Base-by-base conservation (phyloP, 2,113 vertebrate species). In the Prionailurus bengalensis region DNA sequence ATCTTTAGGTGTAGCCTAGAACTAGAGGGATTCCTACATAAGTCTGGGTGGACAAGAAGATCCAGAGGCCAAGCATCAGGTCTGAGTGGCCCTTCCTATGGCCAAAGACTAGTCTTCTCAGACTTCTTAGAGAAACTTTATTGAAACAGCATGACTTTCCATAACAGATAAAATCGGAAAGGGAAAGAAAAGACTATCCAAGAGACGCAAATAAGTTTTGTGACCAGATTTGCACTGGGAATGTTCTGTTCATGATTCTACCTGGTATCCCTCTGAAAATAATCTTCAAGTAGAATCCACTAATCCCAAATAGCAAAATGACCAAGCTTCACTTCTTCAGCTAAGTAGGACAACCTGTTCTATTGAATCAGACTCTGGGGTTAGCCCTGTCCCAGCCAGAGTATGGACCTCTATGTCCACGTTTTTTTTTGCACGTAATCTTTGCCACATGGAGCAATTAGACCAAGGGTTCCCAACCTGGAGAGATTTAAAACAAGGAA, bases 241-340 rank as follows among this genome's bases (percentile, higher is more conserved):
- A 89, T 78, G 45, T 74, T 97, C 63, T 93, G 74, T 63, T 94
- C 78, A 66, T 80, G 74, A 90, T 14, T 48, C 86, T 95, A 68
- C 48, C 33, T 87, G 27, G 15, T 58, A 80, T 97, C 19, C 68
- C 55, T 90, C 58, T 83, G 84, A 93, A 95, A 94, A 93, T 80
- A 65, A 70, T 85, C 17, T 66, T 31, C 45, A 89, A 96, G 61
- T 87, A 92, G 63, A 96, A 86, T 39, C 42, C n/a, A 79, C 31
- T 53, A 80, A 88, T 42, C 85, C 29, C 0, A 91, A 94, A 92
- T 4, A 95, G 65, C 65, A 94, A 84, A 80, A 55, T 63, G 86
- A 76, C 33, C 71, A 94, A 81, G 19, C 48, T 90, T 92, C 27
- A 19, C n/a, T 70, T 94, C 73, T 78, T 79, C 33, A 68, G 73